These are phyloP conservation scores for Drosophila sechellia DNA, from an alignment of 1,140 invertebrate genomes.

Conservation along the genomic window DNA sequence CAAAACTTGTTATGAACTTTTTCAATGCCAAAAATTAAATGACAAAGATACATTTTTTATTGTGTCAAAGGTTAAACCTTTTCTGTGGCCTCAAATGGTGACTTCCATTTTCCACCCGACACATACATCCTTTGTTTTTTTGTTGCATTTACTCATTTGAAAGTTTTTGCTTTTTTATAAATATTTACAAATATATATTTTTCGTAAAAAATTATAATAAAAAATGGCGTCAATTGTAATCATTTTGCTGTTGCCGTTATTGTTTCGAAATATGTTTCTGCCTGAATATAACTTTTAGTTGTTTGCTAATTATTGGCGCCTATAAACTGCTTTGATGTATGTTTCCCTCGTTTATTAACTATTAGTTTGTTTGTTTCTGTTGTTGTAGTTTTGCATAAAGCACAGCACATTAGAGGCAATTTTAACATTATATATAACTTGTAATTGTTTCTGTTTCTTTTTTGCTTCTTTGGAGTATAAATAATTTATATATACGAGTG, in stretches of 20 bases:
- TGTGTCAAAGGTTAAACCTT: conserved; percentile 55
- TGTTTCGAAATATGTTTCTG: conserved; percentile 24
- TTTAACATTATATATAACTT: conserved; percentile 71
- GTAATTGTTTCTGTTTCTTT: conserved; percentile 60
- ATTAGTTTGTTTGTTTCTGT: conserved; percentile 52
- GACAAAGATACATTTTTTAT: conserved; percentile 57
- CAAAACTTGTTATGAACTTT: conserved; percentile 47
- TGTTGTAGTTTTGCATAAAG: conserved; percentile 57
- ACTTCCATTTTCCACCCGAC: conserved; percentile 27
- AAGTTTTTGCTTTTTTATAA: conserved; percentile 47
- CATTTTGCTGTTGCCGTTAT: conserved; percentile 38
- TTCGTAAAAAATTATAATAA: conserved; percentile 66
- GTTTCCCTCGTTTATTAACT: conserved; percentile 28
- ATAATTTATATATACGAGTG: conserved; percentile 66
- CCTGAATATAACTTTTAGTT: conserved; percentile 24
- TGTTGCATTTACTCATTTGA: conserved; percentile 33
- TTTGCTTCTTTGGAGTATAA: conserved; percentile 81
- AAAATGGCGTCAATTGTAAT: conserved; percentile 58
- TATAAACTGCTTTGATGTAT: conserved; percentile 48
- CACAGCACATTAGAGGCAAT: conserved; percentile 71
- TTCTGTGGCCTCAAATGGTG: conserved; percentile 35
- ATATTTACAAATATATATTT: conserved; percentile 74
- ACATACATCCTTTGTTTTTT: conserved; percentile 31
- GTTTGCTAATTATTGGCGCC: conserved; percentile 49
- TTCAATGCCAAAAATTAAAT: conserved; percentile 58